A percentile compares a stretch with the other conserved stretches of the same genome.
Evolutionary conservation across 2,797 vertebrate genomes (phyloP).

Genomic region (Poeciliopsis infans): DNA sequence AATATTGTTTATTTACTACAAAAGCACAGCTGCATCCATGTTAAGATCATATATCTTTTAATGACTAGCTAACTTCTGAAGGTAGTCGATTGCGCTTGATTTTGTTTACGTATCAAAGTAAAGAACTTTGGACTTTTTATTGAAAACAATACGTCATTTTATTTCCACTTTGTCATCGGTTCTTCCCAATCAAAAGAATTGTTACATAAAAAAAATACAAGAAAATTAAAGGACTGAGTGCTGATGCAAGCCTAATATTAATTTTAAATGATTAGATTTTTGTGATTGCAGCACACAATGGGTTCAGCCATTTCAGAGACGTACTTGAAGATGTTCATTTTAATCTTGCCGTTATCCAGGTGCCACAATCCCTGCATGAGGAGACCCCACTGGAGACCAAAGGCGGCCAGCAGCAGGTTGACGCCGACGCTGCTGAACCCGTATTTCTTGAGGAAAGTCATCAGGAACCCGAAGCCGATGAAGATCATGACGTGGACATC

Average conservation of each 20-base stretch:
- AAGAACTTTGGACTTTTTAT: too few species aligned
- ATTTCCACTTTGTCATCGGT: background rate
- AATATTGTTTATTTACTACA: too few species aligned
- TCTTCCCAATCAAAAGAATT: background rate
- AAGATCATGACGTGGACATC: slow-evolving; percentile 98
- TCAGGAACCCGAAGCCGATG: slow-evolving; percentile 95
- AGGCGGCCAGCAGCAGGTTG: slow-evolving; percentile 92
- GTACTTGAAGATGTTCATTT: slow-evolving; percentile 81
- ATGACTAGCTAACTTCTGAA: too few species aligned
- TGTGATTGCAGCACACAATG: background rate
- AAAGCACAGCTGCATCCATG: too few species aligned
- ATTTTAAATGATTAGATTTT: background rate
- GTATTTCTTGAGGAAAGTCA: slow-evolving; percentile 97
- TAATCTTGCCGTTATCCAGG: slow-evolving; percentile 67
- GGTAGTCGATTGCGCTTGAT: too few species aligned
- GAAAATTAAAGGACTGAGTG: background rate
- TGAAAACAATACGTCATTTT: background rate
- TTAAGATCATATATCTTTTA: too few species aligned
- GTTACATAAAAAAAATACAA: background rate
- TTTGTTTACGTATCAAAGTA: too few species aligned
- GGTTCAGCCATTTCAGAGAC: background rate
- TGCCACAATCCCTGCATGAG: slow-evolving; percentile 88
- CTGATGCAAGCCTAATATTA: background rate
- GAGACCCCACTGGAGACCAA: slow-evolving; percentile 94
- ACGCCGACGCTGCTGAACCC: slow-evolving; percentile 93